Evolutionary conservation across 1,140 invertebrate genomes (phyloP).

Genomic region (Dinoponera quadriceps): DNA sequence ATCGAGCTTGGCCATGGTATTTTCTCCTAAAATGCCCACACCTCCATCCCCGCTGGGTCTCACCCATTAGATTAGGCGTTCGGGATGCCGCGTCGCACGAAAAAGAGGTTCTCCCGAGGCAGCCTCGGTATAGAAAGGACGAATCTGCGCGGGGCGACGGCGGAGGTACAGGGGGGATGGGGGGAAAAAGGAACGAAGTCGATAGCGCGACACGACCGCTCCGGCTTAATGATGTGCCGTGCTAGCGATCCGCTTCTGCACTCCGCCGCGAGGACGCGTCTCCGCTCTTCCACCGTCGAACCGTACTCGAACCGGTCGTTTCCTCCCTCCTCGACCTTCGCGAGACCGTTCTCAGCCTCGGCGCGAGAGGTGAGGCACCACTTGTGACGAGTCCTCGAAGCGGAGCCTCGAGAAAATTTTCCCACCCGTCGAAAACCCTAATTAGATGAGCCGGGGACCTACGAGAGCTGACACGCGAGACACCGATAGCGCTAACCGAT

Average conservation of each 20-base stretch:
- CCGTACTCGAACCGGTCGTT: conserved; percentile 68
- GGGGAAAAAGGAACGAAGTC: conserved; percentile 73
- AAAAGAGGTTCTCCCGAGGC: conserved; percentile 71
- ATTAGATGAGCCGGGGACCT: no score
- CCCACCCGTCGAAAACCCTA: no score
- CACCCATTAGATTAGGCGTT: conserved; percentile 82
- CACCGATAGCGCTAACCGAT: no score
- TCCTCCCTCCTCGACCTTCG: conserved; percentile 21
- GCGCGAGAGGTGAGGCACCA: no score
- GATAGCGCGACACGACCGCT: conserved; percentile 79
- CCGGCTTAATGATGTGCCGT: conserved; percentile 83
- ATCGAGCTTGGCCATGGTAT: conserved; percentile 71
- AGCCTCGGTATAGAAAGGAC: conserved; percentile 55
- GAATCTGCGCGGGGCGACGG: conserved; percentile 40
- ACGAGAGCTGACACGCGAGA: no score
- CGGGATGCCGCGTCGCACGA: conserved; percentile 73
- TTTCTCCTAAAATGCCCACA: conserved; percentile 78
- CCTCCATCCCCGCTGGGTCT: conserved; percentile 72
- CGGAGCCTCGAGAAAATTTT: no score
- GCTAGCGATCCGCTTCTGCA: conserved; percentile 75
- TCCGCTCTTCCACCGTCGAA: conserved; percentile 44
- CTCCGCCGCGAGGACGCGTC: conserved; percentile 63
- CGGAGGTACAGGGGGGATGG: conserved; percentile 15
- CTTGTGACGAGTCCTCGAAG: no score
- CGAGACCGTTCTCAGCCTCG: not conserved